A percentile compares a stretch with the other conserved stretches of the same genome.
Evolutionary conservation across 2,797 vertebrate species (phyloP).

Genomic region (Muscicapa striata): DNA sequence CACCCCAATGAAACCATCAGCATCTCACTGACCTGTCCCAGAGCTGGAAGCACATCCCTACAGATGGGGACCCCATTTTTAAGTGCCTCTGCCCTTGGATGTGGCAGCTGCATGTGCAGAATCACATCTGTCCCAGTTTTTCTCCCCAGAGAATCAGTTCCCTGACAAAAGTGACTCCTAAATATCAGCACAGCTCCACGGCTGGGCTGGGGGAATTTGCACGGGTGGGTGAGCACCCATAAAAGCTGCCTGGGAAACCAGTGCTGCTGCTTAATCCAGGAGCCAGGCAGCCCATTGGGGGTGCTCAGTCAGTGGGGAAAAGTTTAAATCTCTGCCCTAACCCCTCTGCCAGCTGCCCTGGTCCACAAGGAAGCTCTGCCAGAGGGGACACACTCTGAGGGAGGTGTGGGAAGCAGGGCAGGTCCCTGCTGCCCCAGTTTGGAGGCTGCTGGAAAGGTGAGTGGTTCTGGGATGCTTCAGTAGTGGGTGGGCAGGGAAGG

Average conservation of each 20-base stretch:
- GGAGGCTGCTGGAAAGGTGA: not conserved
- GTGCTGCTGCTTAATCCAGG: constrained; percentile 21
- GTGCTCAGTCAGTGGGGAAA: not conserved
- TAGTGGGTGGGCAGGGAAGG: not conserved
- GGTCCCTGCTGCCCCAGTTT: not conserved
- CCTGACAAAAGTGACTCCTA: constrained; percentile 74
- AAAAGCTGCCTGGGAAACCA: constrained; percentile 77
- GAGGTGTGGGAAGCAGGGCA: not conserved
- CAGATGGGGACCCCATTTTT: not conserved
- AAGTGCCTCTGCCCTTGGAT: not conserved
- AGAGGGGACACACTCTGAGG: not conserved
- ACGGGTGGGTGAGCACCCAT: constrained; percentile 83
- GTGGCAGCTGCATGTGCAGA: not conserved
- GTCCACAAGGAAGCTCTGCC: not conserved
- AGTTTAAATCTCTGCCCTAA: not conserved
- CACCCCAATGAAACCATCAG: not conserved
- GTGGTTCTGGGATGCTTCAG: not conserved
- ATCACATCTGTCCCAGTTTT: not conserved
- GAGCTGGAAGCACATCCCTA: not conserved
- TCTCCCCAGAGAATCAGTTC: not conserved
- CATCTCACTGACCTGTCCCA: not conserved
- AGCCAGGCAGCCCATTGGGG: not conserved
- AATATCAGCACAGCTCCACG: constrained; percentile 69
- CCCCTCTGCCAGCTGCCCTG: not conserved
- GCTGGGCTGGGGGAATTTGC: constrained; percentile 80